These are phyloP conservation scores for Oscheius sp. DNA, from an alignment of 2,888 invertebrate species.

Conservation along the genomic window DNA sequence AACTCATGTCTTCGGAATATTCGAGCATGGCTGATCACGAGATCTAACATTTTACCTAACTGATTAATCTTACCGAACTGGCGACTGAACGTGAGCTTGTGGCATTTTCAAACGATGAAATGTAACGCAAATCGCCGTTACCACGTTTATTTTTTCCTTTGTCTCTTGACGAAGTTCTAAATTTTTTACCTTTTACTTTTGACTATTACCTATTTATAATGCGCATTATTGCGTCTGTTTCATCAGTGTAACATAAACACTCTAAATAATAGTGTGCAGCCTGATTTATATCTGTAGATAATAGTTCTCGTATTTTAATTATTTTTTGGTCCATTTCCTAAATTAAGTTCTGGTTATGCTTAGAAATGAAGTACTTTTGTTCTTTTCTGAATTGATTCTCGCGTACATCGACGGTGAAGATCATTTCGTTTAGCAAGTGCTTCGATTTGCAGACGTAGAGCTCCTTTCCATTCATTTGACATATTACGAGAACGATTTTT, in stretches of 20 bases:
- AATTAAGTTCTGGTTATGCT: background rate
- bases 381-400: conserved; percentile 36
- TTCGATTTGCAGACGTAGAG: conserved; percentile 59
- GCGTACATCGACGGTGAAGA: conserved; percentile 39
- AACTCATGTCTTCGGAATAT: background rate
- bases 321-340: conserved; percentile 56
- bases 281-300: conserved; percentile 47
- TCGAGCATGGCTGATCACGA: background rate
- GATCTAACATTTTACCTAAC: background rate
- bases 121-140: background rate
- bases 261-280: conserved; percentile 60
- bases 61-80: background rate
- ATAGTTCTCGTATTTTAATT: conserved; percentile 49
- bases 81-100: background rate
- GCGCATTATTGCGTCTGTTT: conserved; percentile 60
- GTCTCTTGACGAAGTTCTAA: conserved; percentile 28
- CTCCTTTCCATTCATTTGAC: conserved; percentile 49
- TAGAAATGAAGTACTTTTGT: conserved; percentile 38
- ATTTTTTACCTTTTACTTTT: background rate
- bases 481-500: background rate
- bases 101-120: background rate
- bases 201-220: conserved; percentile 37
- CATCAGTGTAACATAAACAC: conserved; percentile 58
- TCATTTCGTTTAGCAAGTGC: conserved; percentile 58
- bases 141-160: background rate